phyloP scores from a whole-genome alignment of 2,888 invertebrate genomes.

The Gymnosoma rotundatum region DNA sequence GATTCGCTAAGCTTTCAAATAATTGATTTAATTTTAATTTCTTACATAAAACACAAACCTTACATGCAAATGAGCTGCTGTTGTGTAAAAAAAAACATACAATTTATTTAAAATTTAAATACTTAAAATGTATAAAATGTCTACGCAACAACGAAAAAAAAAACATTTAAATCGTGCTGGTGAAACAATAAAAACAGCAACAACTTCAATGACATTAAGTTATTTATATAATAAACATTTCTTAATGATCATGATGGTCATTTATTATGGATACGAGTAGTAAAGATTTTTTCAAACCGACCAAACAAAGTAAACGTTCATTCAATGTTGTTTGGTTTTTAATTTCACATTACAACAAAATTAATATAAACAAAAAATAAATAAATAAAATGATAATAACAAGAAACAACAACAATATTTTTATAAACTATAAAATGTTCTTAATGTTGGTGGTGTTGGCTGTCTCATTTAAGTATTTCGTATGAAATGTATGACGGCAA shows the following conservation, averaged over 20 bases:
- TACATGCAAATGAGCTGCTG: too few species aligned
- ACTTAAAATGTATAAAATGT: slow-evolving; percentile 16
- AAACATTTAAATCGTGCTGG: slow-evolving; percentile 36
- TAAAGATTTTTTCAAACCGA: slow-evolving; percentile 9
- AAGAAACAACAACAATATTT: slow-evolving; percentile 2
- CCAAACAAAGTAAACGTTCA: neutral
- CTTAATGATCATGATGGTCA: slow-evolving; percentile 62
- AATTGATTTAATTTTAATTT: neutral
- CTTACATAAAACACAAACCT: too few species aligned
- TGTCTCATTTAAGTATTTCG: slow-evolving; percentile 48
- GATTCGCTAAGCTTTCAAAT: too few species aligned
- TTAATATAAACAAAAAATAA: neutral
- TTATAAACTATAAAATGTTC: slow-evolving; percentile 37
- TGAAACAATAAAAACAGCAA: slow-evolving; percentile 4
- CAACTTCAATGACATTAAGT: slow-evolving; percentile 26
- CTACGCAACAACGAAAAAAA: slow-evolving; percentile 24
- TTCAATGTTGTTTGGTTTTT: slow-evolving; percentile 21
- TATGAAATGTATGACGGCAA: slow-evolving; percentile 55
- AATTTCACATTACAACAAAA: slow-evolving; percentile 47
- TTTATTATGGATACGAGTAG: slow-evolving; percentile 51
- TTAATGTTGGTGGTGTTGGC: slow-evolving; percentile 49
- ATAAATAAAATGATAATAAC: neutral
- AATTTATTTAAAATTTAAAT: neutral
- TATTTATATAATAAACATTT: slow-evolving; percentile 42
- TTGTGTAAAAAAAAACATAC: too few species aligned